A percentile compares a stretch with the other conserved stretches of the same genome.
Conservation (phyloP, 2,888 invertebrate genomes). For the Phaonia tiefii region DNA sequence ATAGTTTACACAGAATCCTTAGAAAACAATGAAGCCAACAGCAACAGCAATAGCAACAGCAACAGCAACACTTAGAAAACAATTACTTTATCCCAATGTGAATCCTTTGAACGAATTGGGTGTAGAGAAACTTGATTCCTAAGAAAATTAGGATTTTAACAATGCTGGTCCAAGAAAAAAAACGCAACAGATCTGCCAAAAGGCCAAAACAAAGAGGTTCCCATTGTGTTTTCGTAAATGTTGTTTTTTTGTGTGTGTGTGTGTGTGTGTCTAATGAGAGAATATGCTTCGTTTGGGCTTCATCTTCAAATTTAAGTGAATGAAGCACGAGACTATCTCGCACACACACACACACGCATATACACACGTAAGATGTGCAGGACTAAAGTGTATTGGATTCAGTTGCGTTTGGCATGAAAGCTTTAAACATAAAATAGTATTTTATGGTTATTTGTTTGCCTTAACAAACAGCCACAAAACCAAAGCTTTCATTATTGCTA, state of each 20-base stretch:
- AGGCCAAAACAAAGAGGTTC: not conserved
- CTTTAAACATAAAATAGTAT: constrained; percentile 45
- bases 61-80: constrained; percentile 25
- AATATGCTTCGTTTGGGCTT: too few species aligned
- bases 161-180: constrained; percentile 37
- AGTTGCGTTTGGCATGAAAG: constrained; percentile 44
- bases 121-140: too few species aligned
- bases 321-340: too few species aligned
- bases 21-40: constrained; percentile 32
- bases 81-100: constrained; percentile 42
- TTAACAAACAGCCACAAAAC: constrained; percentile 22
- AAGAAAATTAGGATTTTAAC: constrained; percentile 44
- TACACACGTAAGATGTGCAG: too few species aligned
- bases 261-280: too few species aligned
- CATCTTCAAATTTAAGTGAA: too few species aligned
- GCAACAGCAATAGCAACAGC: not conserved
- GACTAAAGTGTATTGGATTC: not conserved
- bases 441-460: constrained; percentile 42
- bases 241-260: not conserved
- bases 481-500: constrained; percentile 7
- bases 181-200: not conserved
- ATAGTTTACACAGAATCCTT: constrained; percentile 49
- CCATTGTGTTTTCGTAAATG: constrained; percentile 21
- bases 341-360: too few species aligned
- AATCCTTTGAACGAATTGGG: too few species aligned